Conservation (phyloP, 2,797 vertebrate species). For the Zenarchopterus dispar region DNA sequence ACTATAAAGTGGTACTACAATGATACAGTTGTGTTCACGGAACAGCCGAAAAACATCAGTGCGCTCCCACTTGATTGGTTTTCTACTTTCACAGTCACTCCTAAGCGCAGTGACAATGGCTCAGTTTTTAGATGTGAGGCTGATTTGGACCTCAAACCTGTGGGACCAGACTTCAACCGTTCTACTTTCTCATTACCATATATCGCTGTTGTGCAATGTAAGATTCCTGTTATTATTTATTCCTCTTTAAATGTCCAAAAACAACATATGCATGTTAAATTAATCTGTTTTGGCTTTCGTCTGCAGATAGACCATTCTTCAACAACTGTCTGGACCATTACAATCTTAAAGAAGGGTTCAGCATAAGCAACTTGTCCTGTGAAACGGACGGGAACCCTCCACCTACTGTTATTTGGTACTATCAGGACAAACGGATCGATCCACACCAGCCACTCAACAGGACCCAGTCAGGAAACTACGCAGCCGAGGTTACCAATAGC, state of each 20-base stretch:
- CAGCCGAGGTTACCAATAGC: neutral
- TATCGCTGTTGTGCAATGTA: slow-evolving; percentile 48
- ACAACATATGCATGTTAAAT: neutral
- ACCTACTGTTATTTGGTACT: slow-evolving; percentile 49
- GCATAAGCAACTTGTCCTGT: slow-evolving; percentile 24
- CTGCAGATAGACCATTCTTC: slow-evolving; percentile 61
- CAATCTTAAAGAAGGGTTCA: slow-evolving; percentile 5
- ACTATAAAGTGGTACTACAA: slow-evolving; percentile 65
- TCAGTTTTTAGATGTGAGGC: slow-evolving; percentile 53
- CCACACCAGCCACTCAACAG: slow-evolving; percentile 33
- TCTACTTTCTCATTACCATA: slow-evolving; percentile 23
- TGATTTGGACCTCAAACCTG: slow-evolving; percentile 56
- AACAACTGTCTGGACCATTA: neutral
- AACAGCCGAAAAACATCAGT: accelerated
- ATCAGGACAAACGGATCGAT: neutral
- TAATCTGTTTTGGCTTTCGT: neutral
- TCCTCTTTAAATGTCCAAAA: neutral
- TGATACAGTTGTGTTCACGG: accelerated
- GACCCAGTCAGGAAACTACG: slow-evolving; percentile 50
- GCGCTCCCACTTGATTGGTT: neutral
- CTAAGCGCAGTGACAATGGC: slow-evolving; percentile 26
- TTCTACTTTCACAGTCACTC: neutral
- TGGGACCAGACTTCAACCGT: slow-evolving; percentile 14
- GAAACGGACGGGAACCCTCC: slow-evolving; percentile 54
- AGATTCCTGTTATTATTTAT: slow-evolving; percentile 24